Evolutionary conservation across 2,797 vertebrate species (phyloP), one percentile per base, ranked within the genome.

Genomic region (Vespertilio murinus): DNA sequence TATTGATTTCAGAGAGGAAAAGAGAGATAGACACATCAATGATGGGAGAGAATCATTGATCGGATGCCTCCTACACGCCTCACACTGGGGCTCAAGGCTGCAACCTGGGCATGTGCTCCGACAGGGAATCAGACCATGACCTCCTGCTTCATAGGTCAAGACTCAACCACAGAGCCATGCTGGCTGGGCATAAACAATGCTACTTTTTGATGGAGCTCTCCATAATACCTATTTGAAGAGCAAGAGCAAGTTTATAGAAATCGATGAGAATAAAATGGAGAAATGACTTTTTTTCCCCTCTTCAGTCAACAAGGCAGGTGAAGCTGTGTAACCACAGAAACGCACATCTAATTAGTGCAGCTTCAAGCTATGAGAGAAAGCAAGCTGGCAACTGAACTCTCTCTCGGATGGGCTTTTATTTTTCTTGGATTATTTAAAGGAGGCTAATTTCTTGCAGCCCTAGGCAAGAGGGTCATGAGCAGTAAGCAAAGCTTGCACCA

Each of bases 381-480:
- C 52, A 0, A 65, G 17, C 17, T 47, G 78, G 70, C 70, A 94
- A 77, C 22, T 8, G 1, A 49, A 47, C 52, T 83, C 45, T 84
- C 56, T 94, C 59, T 88, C 14, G 33, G n/a, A n/a, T 90, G 67
- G 78, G 89, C 67, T 92, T 94, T 70, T 93, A 47, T 95, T 90
- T 82, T 40, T 49, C 35, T 88, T 84, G 30, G 40, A 61, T 95
- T 95, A 82, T 88, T 95, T 91, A 80, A 93, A 95, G 33, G 23
- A 40, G 28, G 64, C 33, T 95, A 59, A 96, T 95, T 95, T 91
- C 61, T 95, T 83, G 42, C 79, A 90, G 70, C 61, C 49, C 8
- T 69, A 74, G 77, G 73, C 42, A 93, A n/a, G 9, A 94, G 59
- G 18, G 13, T 77, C 90, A 91, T 28, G 94, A 96, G 35, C 69